Percentiles rank a stretch among this genome's conserved stretches.
Conservation (phyloP, 2,797 vertebrate species). For the Hafferia zeledoni region DNA sequence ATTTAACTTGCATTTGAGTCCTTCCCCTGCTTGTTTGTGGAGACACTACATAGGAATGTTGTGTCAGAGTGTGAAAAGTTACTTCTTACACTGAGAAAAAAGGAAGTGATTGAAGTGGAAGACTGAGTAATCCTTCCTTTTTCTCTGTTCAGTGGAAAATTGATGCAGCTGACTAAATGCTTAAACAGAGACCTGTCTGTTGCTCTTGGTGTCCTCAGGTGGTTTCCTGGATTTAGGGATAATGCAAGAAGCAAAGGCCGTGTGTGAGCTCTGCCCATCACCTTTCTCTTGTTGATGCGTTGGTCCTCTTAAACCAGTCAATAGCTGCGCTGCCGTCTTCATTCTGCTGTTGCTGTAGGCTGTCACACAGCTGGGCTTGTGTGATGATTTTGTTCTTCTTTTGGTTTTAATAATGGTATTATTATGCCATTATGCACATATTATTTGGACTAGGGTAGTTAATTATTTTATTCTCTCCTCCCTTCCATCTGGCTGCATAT, state of each 20-base stretch:
- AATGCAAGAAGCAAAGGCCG: background rate
- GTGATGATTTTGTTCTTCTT: background rate
- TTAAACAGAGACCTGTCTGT: background rate
- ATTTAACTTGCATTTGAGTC: background rate
- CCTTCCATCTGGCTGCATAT: background rate
- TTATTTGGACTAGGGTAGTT: background rate
- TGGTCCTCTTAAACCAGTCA: background rate
- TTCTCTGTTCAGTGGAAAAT: background rate
- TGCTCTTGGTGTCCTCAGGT: background rate
- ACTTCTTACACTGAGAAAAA: background rate
- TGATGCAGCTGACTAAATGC: background rate
- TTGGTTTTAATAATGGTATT: background rate
- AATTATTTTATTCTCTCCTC: background rate
- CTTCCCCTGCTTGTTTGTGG: background rate
- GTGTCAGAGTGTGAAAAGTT: background rate
- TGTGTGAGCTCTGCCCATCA: background rate
- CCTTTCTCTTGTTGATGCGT: background rate
- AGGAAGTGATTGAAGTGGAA: background rate
- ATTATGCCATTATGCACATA: background rate
- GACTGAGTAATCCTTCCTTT: background rate
- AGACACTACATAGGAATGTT: background rate
- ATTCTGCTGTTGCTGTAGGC: background rate
- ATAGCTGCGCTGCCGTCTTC: background rate
- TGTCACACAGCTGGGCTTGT: background rate
- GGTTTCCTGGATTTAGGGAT: background rate